Evolutionary conservation across 2,888 invertebrate genomes (phyloP), one percentile per base, ranked within the genome.

Genomic region (Mantis religiosa): DNA sequence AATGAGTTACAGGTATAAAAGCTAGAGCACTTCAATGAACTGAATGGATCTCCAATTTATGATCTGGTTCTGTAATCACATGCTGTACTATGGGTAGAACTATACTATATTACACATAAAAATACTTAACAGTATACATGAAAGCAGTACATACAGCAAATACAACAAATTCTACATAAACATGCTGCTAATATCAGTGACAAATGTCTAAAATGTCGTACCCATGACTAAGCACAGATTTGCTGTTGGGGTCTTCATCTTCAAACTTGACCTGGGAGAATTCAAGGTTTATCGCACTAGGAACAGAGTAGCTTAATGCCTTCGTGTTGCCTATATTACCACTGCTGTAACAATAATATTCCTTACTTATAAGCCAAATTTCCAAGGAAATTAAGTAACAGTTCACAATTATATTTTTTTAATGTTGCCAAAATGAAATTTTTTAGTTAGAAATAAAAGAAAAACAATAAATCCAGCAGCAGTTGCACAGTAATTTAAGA

Each of bases 301-400:
- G 98, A 0, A 98, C 98, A 0, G 98, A 98, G 93, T 96, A 96
- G 91, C 97, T 97, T 92, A 97, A 94, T 1, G 96, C 95, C 92
- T 96, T 82, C 25, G 89, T 88, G 82, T 88, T 88, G 9, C 84
- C 89, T 81, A 89, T 82, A 34, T 88, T 85, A 71, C 54, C 25
- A 25, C 54, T 71, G 54, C 54, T 71, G 54, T 25, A 71, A 71
- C 54, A 71, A 71, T 25, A 71, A 71, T 71, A 71, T 71, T 71
- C 54, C 25, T 71, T 71, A 71, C 54, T 71, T 15, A 71, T 71
- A 25, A 71, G 54, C 54, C 41, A 41, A 41, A 41, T 1, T 41
- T 71, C 8, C 54, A 71, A 20, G 8, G 14, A 54, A 71, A 71
- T 6, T 25, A 71, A 71, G 3, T 15, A 54, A 15, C 15, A 15